A percentile compares a stretch with the other conserved stretches of the same genome.
These are phyloP conservation scores for Colistium nudipinnis DNA, from an alignment of 2,113 vertebrate genomes.

Conservation along the genomic window DNA sequence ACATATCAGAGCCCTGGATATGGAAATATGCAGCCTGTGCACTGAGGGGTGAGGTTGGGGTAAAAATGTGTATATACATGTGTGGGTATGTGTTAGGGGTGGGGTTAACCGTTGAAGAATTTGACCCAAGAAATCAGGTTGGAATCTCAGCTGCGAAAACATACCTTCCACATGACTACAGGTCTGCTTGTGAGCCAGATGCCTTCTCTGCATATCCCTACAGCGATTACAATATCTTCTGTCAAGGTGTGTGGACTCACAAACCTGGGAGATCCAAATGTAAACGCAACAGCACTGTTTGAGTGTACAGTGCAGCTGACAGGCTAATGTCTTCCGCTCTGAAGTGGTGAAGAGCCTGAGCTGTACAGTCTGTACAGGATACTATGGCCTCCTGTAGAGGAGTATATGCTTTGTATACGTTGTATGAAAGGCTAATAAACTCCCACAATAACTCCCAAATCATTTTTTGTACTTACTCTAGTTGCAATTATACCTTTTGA, in stretches of 20 bases:
- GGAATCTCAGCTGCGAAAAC: slow-evolving; percentile 82
- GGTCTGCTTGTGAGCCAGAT: slow-evolving; percentile 65
- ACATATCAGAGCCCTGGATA: slow-evolving; percentile 45
- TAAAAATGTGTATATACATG: slow-evolving; percentile 24
- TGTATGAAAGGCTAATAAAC: no score
- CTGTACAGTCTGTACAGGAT: neutral
- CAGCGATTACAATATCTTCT: slow-evolving; percentile 66
- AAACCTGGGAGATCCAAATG: slow-evolving; percentile 51
- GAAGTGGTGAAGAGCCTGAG: slow-evolving; percentile 13
- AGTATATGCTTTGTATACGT: no score
- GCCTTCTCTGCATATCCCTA: slow-evolving; percentile 70
- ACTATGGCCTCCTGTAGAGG: slow-evolving; percentile 31
- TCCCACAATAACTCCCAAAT: no score
- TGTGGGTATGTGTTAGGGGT: slow-evolving; percentile 33
- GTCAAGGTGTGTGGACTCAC: slow-evolving; percentile 52
- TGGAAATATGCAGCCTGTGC: slow-evolving; percentile 64
- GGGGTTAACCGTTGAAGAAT: slow-evolving; percentile 68
- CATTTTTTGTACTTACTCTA: no score
- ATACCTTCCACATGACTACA: slow-evolving; percentile 78
- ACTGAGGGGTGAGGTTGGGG: slow-evolving; percentile 40
- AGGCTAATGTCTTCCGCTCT: slow-evolving; percentile 21
- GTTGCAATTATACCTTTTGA: no score
- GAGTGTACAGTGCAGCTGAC: neutral
- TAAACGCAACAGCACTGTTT: slow-evolving; percentile 4
- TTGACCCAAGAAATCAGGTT: slow-evolving; percentile 76